Evolutionary conservation across 2,797 vertebrate species (phyloP).

Genomic region (Xenentodon cancila): DNA sequence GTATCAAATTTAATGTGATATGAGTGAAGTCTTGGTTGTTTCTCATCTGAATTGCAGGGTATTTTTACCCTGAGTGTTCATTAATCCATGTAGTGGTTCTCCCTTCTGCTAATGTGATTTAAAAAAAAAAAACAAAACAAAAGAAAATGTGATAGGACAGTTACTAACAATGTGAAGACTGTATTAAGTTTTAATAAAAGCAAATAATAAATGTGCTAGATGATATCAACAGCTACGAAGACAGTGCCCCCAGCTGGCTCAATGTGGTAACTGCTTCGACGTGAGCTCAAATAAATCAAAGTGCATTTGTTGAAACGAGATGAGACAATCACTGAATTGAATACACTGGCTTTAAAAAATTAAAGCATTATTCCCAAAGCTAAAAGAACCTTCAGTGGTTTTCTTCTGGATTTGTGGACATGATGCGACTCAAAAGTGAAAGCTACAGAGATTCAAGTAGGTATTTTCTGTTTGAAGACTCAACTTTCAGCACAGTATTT

Average conservation of each 20-base stretch:
- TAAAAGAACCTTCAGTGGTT: no score
- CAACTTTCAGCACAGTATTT: no score
- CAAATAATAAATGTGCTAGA: slow-evolving; percentile 17
- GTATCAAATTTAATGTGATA: background rate
- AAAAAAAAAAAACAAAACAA: background rate
- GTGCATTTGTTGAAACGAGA: no score
- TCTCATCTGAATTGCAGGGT: background rate
- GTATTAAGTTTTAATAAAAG: slow-evolving; percentile 16
- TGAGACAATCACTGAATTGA: no score
- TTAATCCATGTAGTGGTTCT: slow-evolving; percentile 19
- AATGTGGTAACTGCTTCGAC: background rate
- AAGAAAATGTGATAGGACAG: background rate
- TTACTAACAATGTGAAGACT: no score
- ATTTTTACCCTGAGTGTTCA: background rate
- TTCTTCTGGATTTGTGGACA: no score
- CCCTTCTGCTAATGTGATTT: slow-evolving; percentile 15
- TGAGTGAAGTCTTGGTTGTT: background rate
- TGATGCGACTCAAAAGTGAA: no score
- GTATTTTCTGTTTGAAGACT: no score
- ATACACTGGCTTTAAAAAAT: no score
- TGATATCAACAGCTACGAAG: slow-evolving; percentile 32
- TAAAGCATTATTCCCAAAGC: no score
- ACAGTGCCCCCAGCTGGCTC: slow-evolving; percentile 71
- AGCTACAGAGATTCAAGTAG: no score
- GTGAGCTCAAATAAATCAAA: no score